phyloP scores from a whole-genome alignment of 1,140 invertebrate genomes.

The Leptonema lineaticorne region DNA sequence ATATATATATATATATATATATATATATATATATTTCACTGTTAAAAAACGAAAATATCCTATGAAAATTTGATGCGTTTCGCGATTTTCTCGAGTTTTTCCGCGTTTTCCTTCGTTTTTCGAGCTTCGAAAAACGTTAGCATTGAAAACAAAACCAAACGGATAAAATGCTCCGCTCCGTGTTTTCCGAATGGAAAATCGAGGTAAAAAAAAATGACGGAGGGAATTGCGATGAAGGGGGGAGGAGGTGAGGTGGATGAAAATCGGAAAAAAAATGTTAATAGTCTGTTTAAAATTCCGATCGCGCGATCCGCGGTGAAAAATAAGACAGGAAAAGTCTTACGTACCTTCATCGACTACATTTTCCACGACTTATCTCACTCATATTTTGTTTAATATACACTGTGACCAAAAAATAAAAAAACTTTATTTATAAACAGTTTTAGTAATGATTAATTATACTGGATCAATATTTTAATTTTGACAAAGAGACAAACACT shows the following conservation, averaged over 20 bases:
- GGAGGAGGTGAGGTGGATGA: too few relatives aligned
- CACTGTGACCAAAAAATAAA: background rate
- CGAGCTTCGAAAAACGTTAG: background rate
- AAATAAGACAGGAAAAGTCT: conserved; percentile 29
- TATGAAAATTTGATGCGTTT: background rate
- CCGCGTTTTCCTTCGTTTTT: background rate
- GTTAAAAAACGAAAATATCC: background rate
- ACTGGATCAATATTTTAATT: too few relatives aligned
- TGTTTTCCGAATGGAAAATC: conserved; percentile 23
- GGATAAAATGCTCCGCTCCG: too few relatives aligned
- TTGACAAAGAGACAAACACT: too few relatives aligned
- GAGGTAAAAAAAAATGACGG: background rate
- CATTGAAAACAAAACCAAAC: conserved; percentile 11
- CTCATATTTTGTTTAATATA: too few relatives aligned
- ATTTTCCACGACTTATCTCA: conserved; percentile 18
- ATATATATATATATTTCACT: background rate
- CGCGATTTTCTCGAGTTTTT: too few relatives aligned
- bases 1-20: background rate
- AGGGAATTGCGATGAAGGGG: conserved; percentile 6
- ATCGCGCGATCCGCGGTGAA: conserved; percentile 3
- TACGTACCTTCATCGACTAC: conserved; percentile 1
- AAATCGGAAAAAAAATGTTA: conserved; percentile 34
- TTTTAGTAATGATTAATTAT: too few relatives aligned
- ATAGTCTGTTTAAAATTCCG: conserved; percentile 30
- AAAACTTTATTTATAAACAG: too few relatives aligned